Base-by-base conservation (phyloP, 1,140 invertebrate genomes). In the Reticulitermes speratus region DNA sequence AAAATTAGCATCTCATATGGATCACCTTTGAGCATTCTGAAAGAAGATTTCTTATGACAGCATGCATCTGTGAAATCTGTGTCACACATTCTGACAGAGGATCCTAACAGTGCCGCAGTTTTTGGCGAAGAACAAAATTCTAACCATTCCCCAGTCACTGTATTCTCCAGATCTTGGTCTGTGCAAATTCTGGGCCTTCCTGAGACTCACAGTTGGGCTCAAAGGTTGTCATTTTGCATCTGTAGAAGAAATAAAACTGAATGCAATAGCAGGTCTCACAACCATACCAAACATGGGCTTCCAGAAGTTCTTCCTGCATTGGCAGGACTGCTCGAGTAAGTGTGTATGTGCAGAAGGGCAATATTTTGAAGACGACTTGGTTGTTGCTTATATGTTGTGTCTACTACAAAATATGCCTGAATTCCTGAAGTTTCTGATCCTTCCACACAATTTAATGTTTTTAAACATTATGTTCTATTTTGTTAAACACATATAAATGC, bases 131-230 rank as follows among this genome's bases (percentile, higher is more conserved):
- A 87, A 90, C 86, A 86, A 85, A 16, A 88, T 89, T 87, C 59
- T 87, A 38, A 44, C 88, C 59, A 81, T 89, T 85, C 87, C 84
- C 44, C 89, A 90, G 75, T 86, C 88, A 87, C 89, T 88, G 19
- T 90, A 91, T 87, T 89, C 87, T 16, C 88, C 89, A 52, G 88
- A 89, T 86, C 87, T 90, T 87, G 87, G 69, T 69, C 87, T 87
- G 65, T 87, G 87, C 52, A 87, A 89, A 86, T 89, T 89, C 87
- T 89, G 88, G 85, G 86, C 89, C 21, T 89, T 89, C 82, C 86
- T 85, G 14, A 87, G 86, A 86, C 81, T 89, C 25, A 89, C 89
- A 88, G 88, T 16, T 59, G 85, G 85, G 19, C 84, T 89, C n/a
- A 89, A 88, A 86, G 88, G 87, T 88, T 6, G 38, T 32, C 86